Conservation (phyloP, 1,140 invertebrate species). For the Pygmarrhopalites habei region DNA sequence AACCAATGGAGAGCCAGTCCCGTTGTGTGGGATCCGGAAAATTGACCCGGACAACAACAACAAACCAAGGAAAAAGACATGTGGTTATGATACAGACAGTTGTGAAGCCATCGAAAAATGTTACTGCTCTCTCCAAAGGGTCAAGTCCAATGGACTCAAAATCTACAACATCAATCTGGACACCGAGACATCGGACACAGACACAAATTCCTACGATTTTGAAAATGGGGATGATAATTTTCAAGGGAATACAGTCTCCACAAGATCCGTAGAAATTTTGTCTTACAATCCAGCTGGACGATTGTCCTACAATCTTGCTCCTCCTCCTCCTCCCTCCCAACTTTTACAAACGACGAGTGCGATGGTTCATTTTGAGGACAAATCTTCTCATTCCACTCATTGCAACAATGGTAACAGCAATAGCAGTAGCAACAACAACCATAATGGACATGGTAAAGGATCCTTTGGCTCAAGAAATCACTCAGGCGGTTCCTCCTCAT, state of each 20-base stretch:
- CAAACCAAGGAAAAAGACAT: slow-evolving; percentile 44
- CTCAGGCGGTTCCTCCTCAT: slow-evolving; percentile 1
- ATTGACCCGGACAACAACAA: too few relatives aligned
- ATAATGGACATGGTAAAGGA: neutral
- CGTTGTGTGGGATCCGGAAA: too few relatives aligned
- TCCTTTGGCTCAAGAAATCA: neutral
- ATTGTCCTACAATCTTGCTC: slow-evolving; percentile 11
- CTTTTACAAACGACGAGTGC: slow-evolving; percentile 26
- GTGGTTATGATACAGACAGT: slow-evolving; percentile 74
- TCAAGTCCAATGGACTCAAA: slow-evolving; percentile 43
- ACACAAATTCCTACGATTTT: slow-evolving; percentile 39
- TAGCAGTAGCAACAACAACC: neutral
- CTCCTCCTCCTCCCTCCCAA: too few relatives aligned
- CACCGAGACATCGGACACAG: slow-evolving; percentile 42
- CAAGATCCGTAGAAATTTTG: slow-evolving; percentile 30
- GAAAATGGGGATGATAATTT: slow-evolving; percentile 24
- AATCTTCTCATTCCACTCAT: too few relatives aligned
- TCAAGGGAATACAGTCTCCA: neutral
- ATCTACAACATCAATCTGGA: slow-evolving; percentile 44
- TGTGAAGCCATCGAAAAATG: slow-evolving; percentile 82
- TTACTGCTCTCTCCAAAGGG: slow-evolving; percentile 56
- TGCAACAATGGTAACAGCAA: neutral
- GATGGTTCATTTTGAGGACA: slow-evolving; percentile 23
- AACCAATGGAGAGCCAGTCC: too few relatives aligned
- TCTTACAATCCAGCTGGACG: slow-evolving; percentile 31